Percentiles rank a stretch among this genome's conserved stretches.
Evolutionary conservation across 2,888 invertebrate species (phyloP).

Genomic region (Germaria angustata): DNA sequence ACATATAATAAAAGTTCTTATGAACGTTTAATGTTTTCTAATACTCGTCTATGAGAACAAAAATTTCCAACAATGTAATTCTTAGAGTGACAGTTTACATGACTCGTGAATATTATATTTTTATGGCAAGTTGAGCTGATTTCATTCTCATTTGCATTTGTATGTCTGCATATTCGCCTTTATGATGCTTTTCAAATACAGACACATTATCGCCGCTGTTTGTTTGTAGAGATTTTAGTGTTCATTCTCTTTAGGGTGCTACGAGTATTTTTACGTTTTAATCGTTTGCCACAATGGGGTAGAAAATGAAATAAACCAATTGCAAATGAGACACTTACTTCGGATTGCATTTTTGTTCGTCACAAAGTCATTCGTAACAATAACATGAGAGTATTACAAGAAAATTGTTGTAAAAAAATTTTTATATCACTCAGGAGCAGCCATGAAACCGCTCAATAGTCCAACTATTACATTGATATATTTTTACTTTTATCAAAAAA

Average conservation of each 20-base stretch:
- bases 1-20: too few species aligned
- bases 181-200: conserved; percentile 27
- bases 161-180: neutral
- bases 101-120: neutral
- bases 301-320: too few species aligned
- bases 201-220: neutral
- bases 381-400: too few species aligned
- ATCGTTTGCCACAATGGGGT: neutral
- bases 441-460: too few species aligned
- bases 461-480: too few species aligned
- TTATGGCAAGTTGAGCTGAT: neutral
- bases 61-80: neutral
- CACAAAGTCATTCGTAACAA: too few species aligned
- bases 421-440: too few species aligned
- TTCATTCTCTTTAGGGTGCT: conserved; percentile 11
- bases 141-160: neutral
- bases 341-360: too few species aligned
- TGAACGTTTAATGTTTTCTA: too few species aligned
- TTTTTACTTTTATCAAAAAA: too few species aligned
- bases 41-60: neutral
- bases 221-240: conserved; percentile 24
- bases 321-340: too few species aligned
- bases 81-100: neutral
- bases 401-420: too few species aligned
- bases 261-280: conserved; percentile 10